phyloP scores from a whole-genome alignment of 2,113 vertebrate genomes.

The Oxygymnocypris stewartii region DNA sequence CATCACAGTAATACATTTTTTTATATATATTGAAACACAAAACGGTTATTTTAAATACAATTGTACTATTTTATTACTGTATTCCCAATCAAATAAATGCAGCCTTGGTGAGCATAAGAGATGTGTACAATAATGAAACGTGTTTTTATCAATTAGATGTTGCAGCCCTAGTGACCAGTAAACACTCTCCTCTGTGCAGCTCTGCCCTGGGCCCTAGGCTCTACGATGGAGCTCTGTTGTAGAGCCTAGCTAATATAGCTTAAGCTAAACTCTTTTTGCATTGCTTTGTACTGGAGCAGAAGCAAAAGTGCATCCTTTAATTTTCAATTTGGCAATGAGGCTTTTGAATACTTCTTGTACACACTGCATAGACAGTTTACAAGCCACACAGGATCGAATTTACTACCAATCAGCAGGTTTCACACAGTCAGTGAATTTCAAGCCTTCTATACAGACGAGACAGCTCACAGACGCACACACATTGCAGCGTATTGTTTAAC shows the following conservation, averaged over 20 bases:
- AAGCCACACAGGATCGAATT: slow-evolving; percentile 13
- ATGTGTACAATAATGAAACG: neutral
- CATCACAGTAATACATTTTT: neutral
- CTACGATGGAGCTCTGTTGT: neutral
- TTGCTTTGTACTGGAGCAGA: neutral
- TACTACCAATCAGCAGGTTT: slow-evolving; percentile 42
- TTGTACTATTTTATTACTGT: too few relatives aligned
- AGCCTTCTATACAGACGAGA: slow-evolving; percentile 5
- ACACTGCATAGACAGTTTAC: slow-evolving; percentile 22
- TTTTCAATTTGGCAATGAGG: neutral
- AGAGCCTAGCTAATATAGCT: neutral
- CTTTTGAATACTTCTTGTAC: neutral
- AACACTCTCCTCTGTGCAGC: neutral
- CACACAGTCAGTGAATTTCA: slow-evolving; percentile 30
- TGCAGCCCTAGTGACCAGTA: neutral
- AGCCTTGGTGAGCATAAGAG: too few relatives aligned
- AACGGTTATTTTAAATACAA: too few relatives aligned
- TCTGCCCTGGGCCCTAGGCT: neutral
- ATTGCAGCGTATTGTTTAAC: slow-evolving; percentile 43
- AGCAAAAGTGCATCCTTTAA: neutral
- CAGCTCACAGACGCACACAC: slow-evolving; percentile 19
- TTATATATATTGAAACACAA: too few relatives aligned
- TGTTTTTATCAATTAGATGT: neutral
- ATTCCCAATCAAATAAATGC: too few relatives aligned
- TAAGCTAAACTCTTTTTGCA: neutral